Evolutionary conservation across 2,888 invertebrate species (phyloP), one percentile per base, ranked within the genome.

Genomic region (Agapostemon virescens): DNA sequence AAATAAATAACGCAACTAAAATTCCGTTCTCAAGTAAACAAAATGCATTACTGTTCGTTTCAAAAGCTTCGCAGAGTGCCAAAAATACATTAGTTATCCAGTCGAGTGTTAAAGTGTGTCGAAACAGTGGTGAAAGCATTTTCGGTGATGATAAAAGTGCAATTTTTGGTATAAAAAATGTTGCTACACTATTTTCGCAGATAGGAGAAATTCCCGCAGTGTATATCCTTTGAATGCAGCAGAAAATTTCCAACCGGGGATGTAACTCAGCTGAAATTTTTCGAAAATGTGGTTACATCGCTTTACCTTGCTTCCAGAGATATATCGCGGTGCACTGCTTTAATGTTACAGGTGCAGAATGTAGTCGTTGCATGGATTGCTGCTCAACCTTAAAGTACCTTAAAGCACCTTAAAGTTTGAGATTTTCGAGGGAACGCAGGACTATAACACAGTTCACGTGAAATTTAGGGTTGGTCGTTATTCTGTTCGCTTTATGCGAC

Each of bases 401-500:
- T 55, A 55, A 55, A 55, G 55, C 23, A 55, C 33, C 52, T 71
- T 63, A 36, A 33, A 36, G 33, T 64, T 64, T n/a, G 64, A 64
- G 33, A 33, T 64, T 33, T 64, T 61, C 58, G 30, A 20, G 26
- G 30, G 30, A 61, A 20, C 58, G 58, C 17, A 20, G 23, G 64
- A 66, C 36, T 38, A 66, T 38, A 66, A 63, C 33, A n/a, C n/a
- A n/a, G 63, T 36, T 33, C 63, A 4, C 36, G 36, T 36, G 63
- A n/a, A 63, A 63, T 36, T 63, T n/a, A 63, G 63, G 63, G 63
- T n/a, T 20, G 36, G n/a, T n/a, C 63, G 33, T 63, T 64, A n/a
- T 17, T 52, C 26, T 36, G 36, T 26, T 49, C 49, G 64, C 49
- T 49, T 36, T n/a, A 69, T 52, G 49, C 64, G 38, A 26, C 49